Evolutionary conservation across 2,888 invertebrate species (phyloP), one percentile per base, ranked within the genome.

Genomic region (Limenitis camilla): DNA sequence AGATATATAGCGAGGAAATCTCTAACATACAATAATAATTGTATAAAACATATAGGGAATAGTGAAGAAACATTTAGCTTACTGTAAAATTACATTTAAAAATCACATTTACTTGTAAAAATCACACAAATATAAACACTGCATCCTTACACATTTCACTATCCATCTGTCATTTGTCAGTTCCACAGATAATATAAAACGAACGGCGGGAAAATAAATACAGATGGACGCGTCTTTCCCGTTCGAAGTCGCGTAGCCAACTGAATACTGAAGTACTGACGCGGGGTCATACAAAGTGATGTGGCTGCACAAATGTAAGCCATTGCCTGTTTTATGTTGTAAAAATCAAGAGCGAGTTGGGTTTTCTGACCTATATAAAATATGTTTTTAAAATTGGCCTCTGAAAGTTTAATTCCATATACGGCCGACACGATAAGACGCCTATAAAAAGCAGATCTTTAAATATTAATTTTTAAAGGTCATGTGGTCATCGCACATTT

Each of bases 71-170:
- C n/a, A n/a, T 19, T 19, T 19, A 19, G 19, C 45, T 38, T 36
- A 45, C 38, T 45, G 11, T 36, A 38, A 45, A 36, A 36, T 29
- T 29, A 45, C 30, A 45, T 19, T 31, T 45, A 36, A 30, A 6
- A 10, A 36, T 46, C 29, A 48, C 38, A 42, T 36, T 35, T 10
- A 28, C 33, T 9, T 1, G 8, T 4, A 45, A 9, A 36, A 9
- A 8, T 33, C 44, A 50, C 35, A 35, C 9, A 9, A 31, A 30
- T 35, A 40, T 31, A 36, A 43, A 38, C 53, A 55, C 55, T 55
- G 55, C 55, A 55, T 55, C 55, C 55, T 52, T 52, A 49, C 42
- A 55, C 40, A 44, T 46, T 42, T 39, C 40, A 30, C 36, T 33
- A 36, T 45, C 19, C 44, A 39, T 40, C 40, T 40, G 45, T 51